A percentile compares a stretch with the other conserved stretches of the same genome.
Evolutionary conservation across 2,113 vertebrate genomes (phyloP).

Genomic region (Myrmophylax atrothorax): DNA sequence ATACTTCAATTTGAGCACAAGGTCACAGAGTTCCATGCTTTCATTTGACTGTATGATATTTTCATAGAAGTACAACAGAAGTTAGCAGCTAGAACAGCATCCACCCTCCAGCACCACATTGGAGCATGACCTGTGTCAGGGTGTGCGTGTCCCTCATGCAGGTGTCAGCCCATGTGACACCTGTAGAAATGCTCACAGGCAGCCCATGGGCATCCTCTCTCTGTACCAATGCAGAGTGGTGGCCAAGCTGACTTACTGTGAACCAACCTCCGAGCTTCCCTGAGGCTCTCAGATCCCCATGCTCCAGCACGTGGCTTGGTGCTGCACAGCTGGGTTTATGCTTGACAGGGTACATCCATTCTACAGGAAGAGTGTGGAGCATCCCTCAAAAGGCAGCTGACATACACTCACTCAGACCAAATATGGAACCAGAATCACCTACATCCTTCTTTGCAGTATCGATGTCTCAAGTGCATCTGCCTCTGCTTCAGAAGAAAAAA

Average conservation of each 20-base stretch:
- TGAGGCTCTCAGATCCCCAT: neutral
- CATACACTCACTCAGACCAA: neutral
- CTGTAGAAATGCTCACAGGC: neutral
- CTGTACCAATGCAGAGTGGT: fast-evolving
- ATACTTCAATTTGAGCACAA: neutral
- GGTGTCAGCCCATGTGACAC: neutral
- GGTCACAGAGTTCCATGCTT: neutral
- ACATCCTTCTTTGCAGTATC: neutral
- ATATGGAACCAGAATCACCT: neutral
- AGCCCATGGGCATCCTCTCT: neutral
- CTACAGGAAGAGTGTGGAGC: neutral
- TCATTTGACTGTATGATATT: neutral
- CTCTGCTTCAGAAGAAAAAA: neutral
- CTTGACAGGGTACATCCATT: neutral
- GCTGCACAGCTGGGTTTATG: neutral
- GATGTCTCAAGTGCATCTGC: neutral
- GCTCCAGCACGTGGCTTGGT: neutral
- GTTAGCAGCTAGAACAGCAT: neutral
- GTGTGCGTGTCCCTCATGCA: neutral
- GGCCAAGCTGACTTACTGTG: neutral
- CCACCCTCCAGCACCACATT: neutral
- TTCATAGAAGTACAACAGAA: neutral
- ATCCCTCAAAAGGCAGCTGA: neutral
- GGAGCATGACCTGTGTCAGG: neutral
- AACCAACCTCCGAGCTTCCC: neutral